Base-by-base conservation (phyloP, 2,113 vertebrate species). In the Ciconia stormi region DNA sequence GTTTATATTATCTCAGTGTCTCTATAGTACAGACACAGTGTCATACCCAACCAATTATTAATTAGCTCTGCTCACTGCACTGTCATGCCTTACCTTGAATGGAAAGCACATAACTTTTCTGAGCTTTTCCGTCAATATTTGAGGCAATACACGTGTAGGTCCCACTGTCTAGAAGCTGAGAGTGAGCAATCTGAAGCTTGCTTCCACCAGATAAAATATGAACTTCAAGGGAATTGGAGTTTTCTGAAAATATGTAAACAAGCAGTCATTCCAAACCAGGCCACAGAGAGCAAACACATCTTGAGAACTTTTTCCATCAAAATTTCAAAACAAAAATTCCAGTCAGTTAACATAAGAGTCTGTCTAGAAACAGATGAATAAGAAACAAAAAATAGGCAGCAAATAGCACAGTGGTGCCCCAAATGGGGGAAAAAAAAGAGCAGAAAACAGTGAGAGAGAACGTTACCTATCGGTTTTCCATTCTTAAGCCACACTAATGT, bases 161-260 rank as follows among this genome's bases (percentile, higher is more conserved):
- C 77, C 98, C 99, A 38, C 98, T 98, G 85, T 99, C 99, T 26
- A 98, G 98, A 70, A 97, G 97, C 97, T 99, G 99, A 36, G 99
- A 98, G n/a, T 98, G 99, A 67, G 98, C 96, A 17, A 99, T 99
- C 97, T 99, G 99, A 93, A 99, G 97, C 97, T 99, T 99, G 89
- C 98, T 98, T 71, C 99, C 99, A 66, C 99, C 99, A 44, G 99
- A 99, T 92, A 99, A 98, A 98, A 99, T 98, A 96, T 99, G 99
- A 97, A 99, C 98, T 94, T 99, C 99, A 87, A 99, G 97, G 74
- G 98, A 99, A 81, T 98, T 98, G 1, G 99, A 98, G 84, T 98
- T 99, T 97, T 99, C 99, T 99, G 93, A 79, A 94, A 67, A 84
- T 27, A 92, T 7, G n/a, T 47, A 74, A 95, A 83, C 63, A 93